These are phyloP conservation scores for Drosophila leontia DNA, from an alignment of 1,140 invertebrate species.

Conservation along the genomic window DNA sequence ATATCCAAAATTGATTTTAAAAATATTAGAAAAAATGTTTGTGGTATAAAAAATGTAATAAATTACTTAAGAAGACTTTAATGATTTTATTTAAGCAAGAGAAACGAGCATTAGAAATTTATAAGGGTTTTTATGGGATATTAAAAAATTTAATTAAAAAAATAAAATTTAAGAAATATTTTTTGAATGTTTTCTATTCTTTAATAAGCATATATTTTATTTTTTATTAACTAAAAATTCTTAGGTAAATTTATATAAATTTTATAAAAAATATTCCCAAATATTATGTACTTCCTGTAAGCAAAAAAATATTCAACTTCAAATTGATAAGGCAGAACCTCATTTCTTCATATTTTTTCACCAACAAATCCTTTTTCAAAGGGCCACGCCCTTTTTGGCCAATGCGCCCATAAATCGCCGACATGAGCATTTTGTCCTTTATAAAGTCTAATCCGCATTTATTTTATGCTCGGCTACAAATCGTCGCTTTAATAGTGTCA, in stretches of 20 bases:
- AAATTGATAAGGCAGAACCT: neutral
- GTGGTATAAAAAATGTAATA: too few relatives aligned
- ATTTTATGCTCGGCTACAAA: constrained; percentile 85
- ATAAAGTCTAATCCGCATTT: constrained; percentile 85
- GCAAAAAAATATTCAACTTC: neutral
- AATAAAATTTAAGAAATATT: neutral
- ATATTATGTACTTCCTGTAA: neutral
- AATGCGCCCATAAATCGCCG: constrained; percentile 75
- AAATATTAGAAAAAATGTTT: neutral
- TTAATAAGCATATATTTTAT: neutral
- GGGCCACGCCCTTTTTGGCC: constrained; percentile 50
- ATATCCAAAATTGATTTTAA: neutral
- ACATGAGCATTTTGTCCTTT: constrained; percentile 84
- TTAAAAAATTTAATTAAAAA: neutral
- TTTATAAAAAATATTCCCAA: neutral
- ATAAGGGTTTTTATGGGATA: neutral
- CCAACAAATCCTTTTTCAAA: neutral
- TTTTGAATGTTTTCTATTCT: neutral
- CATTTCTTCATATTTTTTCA: neutral
- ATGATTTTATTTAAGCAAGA: neutral
- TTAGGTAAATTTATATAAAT: neutral
- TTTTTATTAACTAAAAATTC: neutral
- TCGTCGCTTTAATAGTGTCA: constrained; percentile 85
- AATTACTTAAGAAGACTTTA: neutral
- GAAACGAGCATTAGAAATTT: neutral